Percentiles rank a stretch among this genome's conserved stretches.
These are phyloP conservation scores for Harlomillsia oculata DNA, from an alignment of 1,140 invertebrate species.

Conservation along the genomic window DNA sequence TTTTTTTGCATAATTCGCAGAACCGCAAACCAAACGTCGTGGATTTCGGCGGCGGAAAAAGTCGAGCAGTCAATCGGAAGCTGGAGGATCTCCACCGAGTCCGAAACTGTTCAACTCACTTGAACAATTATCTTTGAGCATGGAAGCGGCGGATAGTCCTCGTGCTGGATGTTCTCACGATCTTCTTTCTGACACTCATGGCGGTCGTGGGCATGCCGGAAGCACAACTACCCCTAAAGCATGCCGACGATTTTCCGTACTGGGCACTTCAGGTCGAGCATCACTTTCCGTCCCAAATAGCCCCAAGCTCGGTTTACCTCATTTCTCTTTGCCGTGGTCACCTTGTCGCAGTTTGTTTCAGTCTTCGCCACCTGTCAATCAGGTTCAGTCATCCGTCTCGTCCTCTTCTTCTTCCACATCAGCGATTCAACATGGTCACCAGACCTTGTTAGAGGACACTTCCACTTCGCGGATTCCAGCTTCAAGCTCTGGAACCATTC, in stretches of 20 bases:
- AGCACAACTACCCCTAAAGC: conserved; percentile 10
- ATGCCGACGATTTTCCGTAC: conserved; percentile 6
- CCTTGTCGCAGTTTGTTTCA: conserved; percentile 22
- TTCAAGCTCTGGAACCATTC: not conserved
- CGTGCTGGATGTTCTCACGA: not conserved
- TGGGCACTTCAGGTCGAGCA: conserved; percentile 1
- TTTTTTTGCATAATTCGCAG: conserved; percentile 26
- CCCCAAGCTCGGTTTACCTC: conserved; percentile 17
- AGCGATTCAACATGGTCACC: not conserved
- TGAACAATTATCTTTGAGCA: conserved; percentile 21
- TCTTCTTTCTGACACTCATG: not conserved
- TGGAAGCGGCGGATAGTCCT: conserved; percentile 13
- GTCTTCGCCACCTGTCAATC: too few species aligned
- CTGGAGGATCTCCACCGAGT: conserved; percentile 14
- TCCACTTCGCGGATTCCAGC: not conserved
- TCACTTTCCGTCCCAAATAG: conserved; percentile 17
- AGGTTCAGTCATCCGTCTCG: not conserved
- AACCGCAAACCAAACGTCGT: conserved; percentile 19
- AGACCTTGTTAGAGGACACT: not conserved
- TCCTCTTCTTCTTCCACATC: conserved; percentile 5
- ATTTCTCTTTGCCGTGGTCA: conserved; percentile 16
- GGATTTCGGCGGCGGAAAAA: conserved; percentile 21
- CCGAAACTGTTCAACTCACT: conserved; percentile 23
- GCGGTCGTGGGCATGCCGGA: conserved; percentile 1
- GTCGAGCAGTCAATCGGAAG: conserved; percentile 12